Percentiles rank a stretch among this genome's conserved stretches.
phyloP scores from a whole-genome alignment of 92 coral and sea anemone genomes.

The Siderastrea siderea region DNA sequence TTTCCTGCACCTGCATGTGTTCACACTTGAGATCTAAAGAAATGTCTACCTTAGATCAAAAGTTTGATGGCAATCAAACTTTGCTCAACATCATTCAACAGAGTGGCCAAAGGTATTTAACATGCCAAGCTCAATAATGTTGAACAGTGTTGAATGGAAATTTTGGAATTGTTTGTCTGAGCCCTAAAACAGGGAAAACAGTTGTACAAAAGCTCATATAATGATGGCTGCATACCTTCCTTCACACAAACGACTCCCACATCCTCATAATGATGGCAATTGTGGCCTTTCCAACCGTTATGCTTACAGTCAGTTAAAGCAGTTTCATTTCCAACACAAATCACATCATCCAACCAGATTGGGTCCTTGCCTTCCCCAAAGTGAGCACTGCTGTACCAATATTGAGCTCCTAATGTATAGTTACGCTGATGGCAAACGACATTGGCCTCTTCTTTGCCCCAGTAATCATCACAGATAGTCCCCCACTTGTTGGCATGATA shows the following conservation, averaged over 20 bases:
- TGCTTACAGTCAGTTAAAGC: conserved; percentile 46
- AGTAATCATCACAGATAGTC: conserved; percentile 63
- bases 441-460: conserved; percentile 55
- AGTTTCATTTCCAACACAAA: conserved; percentile 70
- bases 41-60: too few species aligned
- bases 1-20: too few species aligned
- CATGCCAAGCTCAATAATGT: too few species aligned
- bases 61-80: too few species aligned
- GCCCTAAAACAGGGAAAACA: too few species aligned
- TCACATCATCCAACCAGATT: conserved; percentile 60
- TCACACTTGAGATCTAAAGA: too few species aligned
- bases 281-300: conserved; percentile 35
- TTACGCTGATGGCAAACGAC: conserved; percentile 70
- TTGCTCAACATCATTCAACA: too few species aligned
- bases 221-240: conserved; percentile 2
- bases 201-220: not conserved
- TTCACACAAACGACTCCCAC: conserved; percentile 32
- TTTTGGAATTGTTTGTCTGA: too few species aligned
- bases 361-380: conserved; percentile 61
- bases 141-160: too few species aligned
- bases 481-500: conserved; percentile 68
- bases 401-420: conserved; percentile 50
- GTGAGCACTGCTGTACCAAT: conserved; percentile 41
- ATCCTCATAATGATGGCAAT: conserved; percentile 48
- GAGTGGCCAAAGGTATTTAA: too few species aligned